These are phyloP conservation scores for human (Homo sapiens) DNA, from an alignment of 2,113 vertebrate genomes.

Conservation along the genomic window DNA sequence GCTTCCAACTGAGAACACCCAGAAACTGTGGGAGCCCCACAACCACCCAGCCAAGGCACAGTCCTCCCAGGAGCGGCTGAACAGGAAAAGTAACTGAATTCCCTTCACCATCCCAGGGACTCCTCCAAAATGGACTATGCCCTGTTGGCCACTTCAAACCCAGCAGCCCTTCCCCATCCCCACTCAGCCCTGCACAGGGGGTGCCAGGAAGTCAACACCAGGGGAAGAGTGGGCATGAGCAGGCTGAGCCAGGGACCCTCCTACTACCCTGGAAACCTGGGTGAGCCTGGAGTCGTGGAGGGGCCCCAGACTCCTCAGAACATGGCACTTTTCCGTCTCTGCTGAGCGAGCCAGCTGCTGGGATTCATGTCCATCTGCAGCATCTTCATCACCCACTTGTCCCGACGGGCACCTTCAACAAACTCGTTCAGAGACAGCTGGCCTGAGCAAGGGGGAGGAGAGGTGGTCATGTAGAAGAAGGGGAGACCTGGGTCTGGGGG, in stretches of 20 bases:
- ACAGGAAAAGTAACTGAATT: not conserved
- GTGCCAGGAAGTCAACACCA: not conserved
- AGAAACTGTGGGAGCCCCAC: not conserved
- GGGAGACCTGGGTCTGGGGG: not conserved
- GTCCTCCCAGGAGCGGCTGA: not conserved
- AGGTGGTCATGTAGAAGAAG: accelerated
- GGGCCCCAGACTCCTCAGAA: conserved; percentile 73
- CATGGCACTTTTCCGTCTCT: conserved; percentile 85
- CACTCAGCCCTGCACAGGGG: not conserved
- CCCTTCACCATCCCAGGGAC: not conserved
- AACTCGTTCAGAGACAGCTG: conserved; percentile 95
- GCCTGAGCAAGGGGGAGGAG: conserved; percentile 72
- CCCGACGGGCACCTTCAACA: conserved; percentile 92
- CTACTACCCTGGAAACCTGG: not conserved
- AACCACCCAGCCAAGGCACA: not conserved
- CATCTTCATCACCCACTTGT: conserved; percentile 99
- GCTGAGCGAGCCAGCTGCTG: conserved; percentile 90
- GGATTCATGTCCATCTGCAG: conserved; percentile 95
- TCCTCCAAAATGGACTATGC: not conserved
- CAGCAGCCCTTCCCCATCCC: not conserved
- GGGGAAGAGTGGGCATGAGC: not conserved
- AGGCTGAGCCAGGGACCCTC: not conserved
- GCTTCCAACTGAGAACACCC: not conserved
- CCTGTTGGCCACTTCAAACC: not conserved
- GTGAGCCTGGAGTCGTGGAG: not conserved